A percentile compares a stretch with the other conserved stretches of the same genome.
Evolutionary conservation across 2,888 invertebrate genomes (phyloP).

Genomic region (Andrena chrysosceles): DNA sequence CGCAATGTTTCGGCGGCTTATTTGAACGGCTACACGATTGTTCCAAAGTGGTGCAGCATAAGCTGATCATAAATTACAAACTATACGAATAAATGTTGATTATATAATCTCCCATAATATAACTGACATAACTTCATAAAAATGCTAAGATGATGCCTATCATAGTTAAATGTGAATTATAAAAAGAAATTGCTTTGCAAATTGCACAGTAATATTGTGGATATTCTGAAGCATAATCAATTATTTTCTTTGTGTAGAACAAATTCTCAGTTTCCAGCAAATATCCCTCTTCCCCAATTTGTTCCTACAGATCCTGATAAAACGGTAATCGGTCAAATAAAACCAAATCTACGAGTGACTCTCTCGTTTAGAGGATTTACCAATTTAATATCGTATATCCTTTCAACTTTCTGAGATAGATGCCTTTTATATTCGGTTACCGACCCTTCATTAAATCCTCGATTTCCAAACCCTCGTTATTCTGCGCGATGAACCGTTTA

Average conservation of each 20-base stretch:
- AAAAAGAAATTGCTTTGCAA: not conserved
- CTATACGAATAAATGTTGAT: too few relatives aligned
- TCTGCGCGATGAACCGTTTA: conserved; percentile 67
- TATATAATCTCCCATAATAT: not conserved
- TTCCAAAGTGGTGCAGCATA: too few relatives aligned
- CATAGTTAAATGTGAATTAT: not conserved
- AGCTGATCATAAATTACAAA: too few relatives aligned
- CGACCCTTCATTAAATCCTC: conserved; percentile 69
- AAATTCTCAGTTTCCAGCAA: conserved; percentile 21
- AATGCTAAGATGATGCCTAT: not conserved
- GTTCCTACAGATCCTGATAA: conserved; percentile 10
- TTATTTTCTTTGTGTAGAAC: not conserved
- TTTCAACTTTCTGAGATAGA: conserved; percentile 60
- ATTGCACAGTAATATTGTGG: not conserved
- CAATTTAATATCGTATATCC: conserved; percentile 68
- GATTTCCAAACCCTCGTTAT: conserved; percentile 71
- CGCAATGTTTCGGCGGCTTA: too few relatives aligned
- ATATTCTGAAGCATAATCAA: not conserved
- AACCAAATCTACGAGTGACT: conserved; percentile 30
- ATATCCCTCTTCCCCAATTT: conserved; percentile 40
- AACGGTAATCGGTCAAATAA: conserved; percentile 57
- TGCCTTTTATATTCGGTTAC: conserved; percentile 65
- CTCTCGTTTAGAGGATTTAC: conserved; percentile 41
- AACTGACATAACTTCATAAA: not conserved
- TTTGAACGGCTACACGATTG: too few relatives aligned